Conservation (phyloP, 2,888 invertebrate species). For the Callimorpha dominula region DNA sequence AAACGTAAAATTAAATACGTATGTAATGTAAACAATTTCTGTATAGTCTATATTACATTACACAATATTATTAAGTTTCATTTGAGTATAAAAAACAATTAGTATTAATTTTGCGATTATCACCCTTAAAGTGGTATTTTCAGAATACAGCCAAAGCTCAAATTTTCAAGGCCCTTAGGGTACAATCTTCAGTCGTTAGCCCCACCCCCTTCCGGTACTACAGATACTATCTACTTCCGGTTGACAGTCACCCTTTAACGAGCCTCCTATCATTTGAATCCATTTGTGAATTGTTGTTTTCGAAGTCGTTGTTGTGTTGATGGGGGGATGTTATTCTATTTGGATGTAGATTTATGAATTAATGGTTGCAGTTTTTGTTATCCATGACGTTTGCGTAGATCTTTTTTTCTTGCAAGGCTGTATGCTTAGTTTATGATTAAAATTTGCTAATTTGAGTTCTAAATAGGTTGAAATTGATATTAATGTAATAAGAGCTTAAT, state of each 20-base stretch:
- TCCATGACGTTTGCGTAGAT: background rate
- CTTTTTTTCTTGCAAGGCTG: background rate
- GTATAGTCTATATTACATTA: too few species aligned
- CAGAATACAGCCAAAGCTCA: slow-evolving; percentile 42
- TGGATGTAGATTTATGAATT: background rate
- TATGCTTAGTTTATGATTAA: background rate
- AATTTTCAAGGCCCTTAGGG: slow-evolving; percentile 50
- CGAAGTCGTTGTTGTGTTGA: slow-evolving; percentile 22
- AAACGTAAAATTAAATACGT: too few species aligned
- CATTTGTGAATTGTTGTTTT: slow-evolving; percentile 57
- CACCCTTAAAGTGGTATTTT: slow-evolving; percentile 8
- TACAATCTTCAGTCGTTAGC: slow-evolving; percentile 70
- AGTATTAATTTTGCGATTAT: too few species aligned
- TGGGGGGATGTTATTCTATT: slow-evolving; percentile 3
- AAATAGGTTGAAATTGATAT: too few species aligned
- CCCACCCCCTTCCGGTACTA: slow-evolving; percentile 63
- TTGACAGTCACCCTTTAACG: slow-evolving; percentile 63
- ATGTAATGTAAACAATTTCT: too few species aligned
- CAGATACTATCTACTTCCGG: slow-evolving; percentile 65
- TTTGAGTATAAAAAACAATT: too few species aligned
- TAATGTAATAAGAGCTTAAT: too few species aligned
- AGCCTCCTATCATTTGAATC: slow-evolving; percentile 66
- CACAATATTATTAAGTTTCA: too few species aligned
- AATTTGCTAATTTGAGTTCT: too few species aligned
- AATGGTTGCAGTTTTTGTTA: background rate